Conservation (phyloP, 1,140 invertebrate genomes). For the Chrysopa pallens region DNA sequence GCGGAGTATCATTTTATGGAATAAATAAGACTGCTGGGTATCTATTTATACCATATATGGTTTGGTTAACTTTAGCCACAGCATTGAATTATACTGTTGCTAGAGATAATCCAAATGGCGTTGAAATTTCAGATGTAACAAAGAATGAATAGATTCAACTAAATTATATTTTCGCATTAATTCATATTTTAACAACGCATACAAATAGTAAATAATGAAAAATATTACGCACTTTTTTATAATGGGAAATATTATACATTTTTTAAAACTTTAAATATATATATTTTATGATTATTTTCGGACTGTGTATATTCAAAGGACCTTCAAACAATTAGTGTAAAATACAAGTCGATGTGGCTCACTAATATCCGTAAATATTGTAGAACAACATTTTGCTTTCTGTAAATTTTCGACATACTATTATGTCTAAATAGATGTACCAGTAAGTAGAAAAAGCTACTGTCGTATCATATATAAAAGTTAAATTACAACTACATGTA, state of each 20-base stretch:
- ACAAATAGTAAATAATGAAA: neutral
- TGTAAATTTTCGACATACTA: no score
- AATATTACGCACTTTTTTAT: neutral
- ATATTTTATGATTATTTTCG: no score
- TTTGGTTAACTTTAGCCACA: conserved; percentile 55
- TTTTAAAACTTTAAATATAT: no score
- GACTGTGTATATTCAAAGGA: no score
- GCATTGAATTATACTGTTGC: conserved; percentile 47
- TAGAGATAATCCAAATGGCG: conserved; percentile 30
- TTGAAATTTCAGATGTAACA: conserved; percentile 8
- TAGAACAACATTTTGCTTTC: no score
- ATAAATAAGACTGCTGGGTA: conserved; percentile 49
- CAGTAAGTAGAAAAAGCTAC: no score
- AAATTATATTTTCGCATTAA: neutral
- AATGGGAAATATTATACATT: neutral
- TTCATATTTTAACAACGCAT: neutral
- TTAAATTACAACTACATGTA: no score
- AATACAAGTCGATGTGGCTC: no score
- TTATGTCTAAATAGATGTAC: no score
- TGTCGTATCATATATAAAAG: no score
- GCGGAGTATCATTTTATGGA: conserved; percentile 42
- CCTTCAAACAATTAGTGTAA: no score
- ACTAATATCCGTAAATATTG: no score
- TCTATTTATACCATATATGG: conserved; percentile 59
- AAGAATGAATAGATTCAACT: conserved; percentile 10